Percentiles rank a stretch among this genome's conserved stretches.
Conservation (phyloP, 2,113 vertebrate species). For the Equus quagga region DNA sequence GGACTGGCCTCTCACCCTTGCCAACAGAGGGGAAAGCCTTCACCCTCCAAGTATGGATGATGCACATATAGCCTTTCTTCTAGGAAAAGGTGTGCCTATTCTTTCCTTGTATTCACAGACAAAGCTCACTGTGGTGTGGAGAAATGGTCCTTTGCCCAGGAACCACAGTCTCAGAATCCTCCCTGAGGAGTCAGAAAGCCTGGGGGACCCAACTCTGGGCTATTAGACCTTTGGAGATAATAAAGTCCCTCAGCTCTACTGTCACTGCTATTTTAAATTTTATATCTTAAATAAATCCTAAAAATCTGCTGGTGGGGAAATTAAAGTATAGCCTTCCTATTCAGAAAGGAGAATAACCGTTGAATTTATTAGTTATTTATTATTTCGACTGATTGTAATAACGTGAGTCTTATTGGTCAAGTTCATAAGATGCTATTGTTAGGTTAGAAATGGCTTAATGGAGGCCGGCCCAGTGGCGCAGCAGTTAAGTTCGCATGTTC, state of each 20-base stretch:
- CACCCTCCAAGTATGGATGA: no score
- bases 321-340: background rate
- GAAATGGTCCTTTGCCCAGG: background rate
- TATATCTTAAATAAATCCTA: background rate
- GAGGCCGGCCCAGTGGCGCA: no score
- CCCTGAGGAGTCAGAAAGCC: background rate
- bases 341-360: background rate
- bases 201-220: background rate
- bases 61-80: background rate
- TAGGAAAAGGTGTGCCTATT: background rate
- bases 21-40: background rate
- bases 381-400: background rate
- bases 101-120: background rate
- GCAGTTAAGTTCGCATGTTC: no score
- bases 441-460: background rate
- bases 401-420: background rate
- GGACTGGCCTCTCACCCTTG: background rate
- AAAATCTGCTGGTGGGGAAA: background rate
- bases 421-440: background rate
- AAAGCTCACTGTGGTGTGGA: background rate
- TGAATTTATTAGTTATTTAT: background rate
- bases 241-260: background rate
- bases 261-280: background rate
- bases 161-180: background rate
- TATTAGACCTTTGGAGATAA: background rate